A percentile compares a stretch with the other conserved stretches of the same genome.
These are phyloP conservation scores for Eumacrocentrus americanus DNA, from an alignment of 2,888 invertebrate genomes.

Conservation along the genomic window DNA sequence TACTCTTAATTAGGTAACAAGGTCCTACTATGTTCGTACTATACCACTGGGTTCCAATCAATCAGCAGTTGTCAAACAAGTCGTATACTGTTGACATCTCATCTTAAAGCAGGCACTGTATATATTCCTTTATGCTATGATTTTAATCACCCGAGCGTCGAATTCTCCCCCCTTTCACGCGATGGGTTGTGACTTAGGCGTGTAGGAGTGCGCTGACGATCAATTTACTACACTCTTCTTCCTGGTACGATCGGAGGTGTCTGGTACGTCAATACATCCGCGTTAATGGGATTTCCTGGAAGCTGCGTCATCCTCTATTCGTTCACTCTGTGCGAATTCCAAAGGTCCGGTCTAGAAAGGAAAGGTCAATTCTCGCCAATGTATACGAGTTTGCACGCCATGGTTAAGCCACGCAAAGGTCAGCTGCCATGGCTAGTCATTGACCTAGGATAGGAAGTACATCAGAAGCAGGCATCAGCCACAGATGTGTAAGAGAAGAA, in stretches of 20 bases:
- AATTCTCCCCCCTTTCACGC: too few species aligned
- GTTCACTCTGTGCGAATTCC: not conserved
- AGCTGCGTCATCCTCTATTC: not conserved
- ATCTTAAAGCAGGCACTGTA: too few species aligned
- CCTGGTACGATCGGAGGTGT: not conserved
- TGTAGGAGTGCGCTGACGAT: too few species aligned
- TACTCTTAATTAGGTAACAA: too few species aligned
- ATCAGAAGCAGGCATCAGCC: not conserved
- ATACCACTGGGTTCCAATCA: too few species aligned
- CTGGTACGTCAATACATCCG: not conserved
- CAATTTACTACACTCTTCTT: conserved; percentile 7
- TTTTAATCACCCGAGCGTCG: too few species aligned
- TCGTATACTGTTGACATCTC: too few species aligned
- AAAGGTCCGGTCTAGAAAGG: not conserved
- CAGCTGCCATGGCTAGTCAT: not conserved
- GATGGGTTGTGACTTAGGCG: too few species aligned
- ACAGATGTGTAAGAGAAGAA: too few species aligned
- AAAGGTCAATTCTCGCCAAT: not conserved
- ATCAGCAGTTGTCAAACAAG: too few species aligned
- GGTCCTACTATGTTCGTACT: too few species aligned
- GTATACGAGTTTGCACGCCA: conserved; percentile 9
- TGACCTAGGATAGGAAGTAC: not conserved
- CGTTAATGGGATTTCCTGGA: conserved; percentile 3
- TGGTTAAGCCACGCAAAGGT: not conserved
- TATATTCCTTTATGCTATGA: too few species aligned